Evolutionary conservation across 2,113 vertebrate genomes (phyloP), one percentile per base, ranked within the genome.

Genomic region (Thomomys bottae): DNA sequence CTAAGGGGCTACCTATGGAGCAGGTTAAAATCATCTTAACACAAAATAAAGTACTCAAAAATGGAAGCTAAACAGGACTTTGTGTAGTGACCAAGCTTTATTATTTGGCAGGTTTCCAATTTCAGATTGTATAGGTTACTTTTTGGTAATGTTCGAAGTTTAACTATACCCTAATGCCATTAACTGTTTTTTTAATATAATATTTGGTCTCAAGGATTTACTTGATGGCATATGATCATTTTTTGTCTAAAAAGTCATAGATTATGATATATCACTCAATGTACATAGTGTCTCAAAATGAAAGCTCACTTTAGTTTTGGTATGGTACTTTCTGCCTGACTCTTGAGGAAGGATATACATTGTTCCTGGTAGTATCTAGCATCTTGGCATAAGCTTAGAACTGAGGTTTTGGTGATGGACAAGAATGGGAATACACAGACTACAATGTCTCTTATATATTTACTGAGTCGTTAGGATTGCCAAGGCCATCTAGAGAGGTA

Each of bases 101-200:
- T 66, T 59, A 84, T 87, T 72, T 40, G 24, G 12, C 17, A 87
- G 30, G 6, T 66, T 2, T 87, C 42, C 76, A 34, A 80, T 90
- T 94, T 89, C 94, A 82, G 88, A 38, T 92, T 91, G 42, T 57
- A 14, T 83, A 11, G 30, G 21, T 82, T 87, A 66, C 49, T 88
- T 88, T 83, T 92, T 45, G 88, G 2, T 66, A 79, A 67, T 84
- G 71, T 87, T n/a, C 20, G 57, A 93, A 84, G 34, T 91, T 89
- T 54, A 90, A 49, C 30, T 3, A 49, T 45, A 64, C 78, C 8
- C 23, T 77, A 8, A 75, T 82, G 59, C 30, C 76, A 70, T 75
- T 21, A 86, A 30, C 17, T 84, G 12, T 92, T 89, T 95, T 94
- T 92, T 89, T 95, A 93, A 64, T 73, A 38, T 88, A 68, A 61